Percentiles rank a stretch among this genome's conserved stretches.
Conservation (phyloP, 2,888 invertebrate species). For the Pristionchus mayeri region DNA sequence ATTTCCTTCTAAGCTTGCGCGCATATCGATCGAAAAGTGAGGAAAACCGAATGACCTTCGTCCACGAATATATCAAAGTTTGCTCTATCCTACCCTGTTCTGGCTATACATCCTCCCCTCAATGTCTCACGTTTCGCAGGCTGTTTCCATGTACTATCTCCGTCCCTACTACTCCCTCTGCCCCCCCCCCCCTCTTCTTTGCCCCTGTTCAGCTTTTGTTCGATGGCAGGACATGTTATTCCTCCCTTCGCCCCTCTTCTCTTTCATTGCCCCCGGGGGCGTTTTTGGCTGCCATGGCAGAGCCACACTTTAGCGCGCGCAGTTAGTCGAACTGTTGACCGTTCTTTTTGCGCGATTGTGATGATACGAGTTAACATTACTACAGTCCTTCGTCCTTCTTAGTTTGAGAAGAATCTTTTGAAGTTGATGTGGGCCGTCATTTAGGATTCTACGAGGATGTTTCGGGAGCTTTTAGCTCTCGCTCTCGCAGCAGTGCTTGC, state of each 20-base stretch:
- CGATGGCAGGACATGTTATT: conserved; percentile 22
- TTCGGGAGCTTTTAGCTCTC: conserved; percentile 12
- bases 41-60: neutral
- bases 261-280: neutral
- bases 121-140: conserved; percentile 43
- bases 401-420: no score
- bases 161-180: conserved; percentile 34
- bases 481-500: neutral
- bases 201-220: conserved; percentile 33
- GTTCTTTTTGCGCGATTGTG: neutral
- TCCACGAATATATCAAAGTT: conserved; percentile 31
- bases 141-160: conserved; percentile 43
- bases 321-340: neutral
- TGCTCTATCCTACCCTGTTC: conserved; percentile 18
- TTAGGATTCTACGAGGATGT: neutral
- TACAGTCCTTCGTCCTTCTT: no score
- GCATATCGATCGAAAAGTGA: neutral
- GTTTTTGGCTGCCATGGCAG: neutral
- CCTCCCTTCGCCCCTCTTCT: conserved; percentile 18
- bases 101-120: conserved; percentile 11
- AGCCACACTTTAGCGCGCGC: neutral
- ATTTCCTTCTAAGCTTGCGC: neutral
- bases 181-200: conserved; percentile 19
- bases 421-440: no score
- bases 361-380: neutral